A percentile compares a stretch with the other conserved stretches of the same genome.
phyloP scores from a whole-genome alignment of 2,113 vertebrate species.

The Caloenas nicobarica region DNA sequence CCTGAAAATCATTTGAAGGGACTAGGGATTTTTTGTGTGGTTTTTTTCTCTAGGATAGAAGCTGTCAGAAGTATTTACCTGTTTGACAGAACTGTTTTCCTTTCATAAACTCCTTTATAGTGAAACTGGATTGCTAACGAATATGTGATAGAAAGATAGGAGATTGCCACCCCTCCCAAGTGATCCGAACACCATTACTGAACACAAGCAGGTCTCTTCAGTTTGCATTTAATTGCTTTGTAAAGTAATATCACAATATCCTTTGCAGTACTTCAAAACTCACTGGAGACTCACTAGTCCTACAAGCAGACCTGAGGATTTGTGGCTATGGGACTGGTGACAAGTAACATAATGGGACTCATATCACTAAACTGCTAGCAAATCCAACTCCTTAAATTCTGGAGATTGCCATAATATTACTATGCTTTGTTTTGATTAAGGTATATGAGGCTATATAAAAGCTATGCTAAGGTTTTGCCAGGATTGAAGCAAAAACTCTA shows the following conservation, averaged over 20 bases:
- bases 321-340: background rate
- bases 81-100: background rate
- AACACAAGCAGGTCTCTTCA: background rate
- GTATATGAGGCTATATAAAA: background rate
- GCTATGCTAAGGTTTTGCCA: background rate
- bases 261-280: background rate
- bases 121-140: background rate
- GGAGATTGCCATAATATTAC: background rate
- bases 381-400: background rate
- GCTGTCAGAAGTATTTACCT: background rate
- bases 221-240: background rate
- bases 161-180: background rate
- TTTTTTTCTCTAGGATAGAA: background rate
- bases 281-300: background rate
- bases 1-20: background rate
- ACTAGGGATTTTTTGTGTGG: fast-evolving
- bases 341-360: background rate
- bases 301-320: background rate
- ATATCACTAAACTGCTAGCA: background rate
- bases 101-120: background rate
- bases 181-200: background rate
- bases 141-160: background rate
- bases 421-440: background rate
- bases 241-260: background rate
- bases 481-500: background rate